A percentile compares a stretch with the other conserved stretches of the same genome.
Conservation (phyloP, 2,797 vertebrate genomes). For the Pitangus sulphuratus region DNA sequence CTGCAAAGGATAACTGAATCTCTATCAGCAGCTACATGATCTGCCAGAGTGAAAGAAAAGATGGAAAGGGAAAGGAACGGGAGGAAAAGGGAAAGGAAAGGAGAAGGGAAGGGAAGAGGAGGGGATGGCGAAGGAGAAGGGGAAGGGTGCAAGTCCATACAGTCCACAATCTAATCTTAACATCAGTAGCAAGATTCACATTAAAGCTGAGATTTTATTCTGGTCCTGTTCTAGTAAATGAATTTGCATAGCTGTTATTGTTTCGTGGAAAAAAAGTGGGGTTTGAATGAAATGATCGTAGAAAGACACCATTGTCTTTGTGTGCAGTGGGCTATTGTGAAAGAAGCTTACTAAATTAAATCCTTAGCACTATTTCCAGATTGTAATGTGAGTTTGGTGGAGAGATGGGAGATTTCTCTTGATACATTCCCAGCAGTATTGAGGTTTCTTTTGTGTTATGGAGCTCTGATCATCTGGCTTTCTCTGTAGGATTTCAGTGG, state of each 20-base stretch:
- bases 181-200: background rate
- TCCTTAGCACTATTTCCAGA: background rate
- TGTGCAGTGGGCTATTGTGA: background rate
- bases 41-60: background rate
- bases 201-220: background rate
- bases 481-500: background rate
- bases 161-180: background rate
- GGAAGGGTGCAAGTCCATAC: background rate
- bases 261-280: background rate
- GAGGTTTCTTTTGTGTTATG: background rate
- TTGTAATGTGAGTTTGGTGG: background rate
- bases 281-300: background rate
- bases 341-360: slow-evolving; percentile 2
- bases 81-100: background rate
- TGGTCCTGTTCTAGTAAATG: background rate
- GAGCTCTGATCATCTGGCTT: background rate
- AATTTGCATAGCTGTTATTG: background rate
- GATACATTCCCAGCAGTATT: background rate
- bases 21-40: background rate
- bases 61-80: background rate
- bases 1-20: background rate
- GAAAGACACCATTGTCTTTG: background rate
- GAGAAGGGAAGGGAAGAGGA: background rate
- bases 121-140: too few species aligned
- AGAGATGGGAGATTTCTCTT: background rate